Evolutionary conservation across 2,797 vertebrate species (phyloP).

Genomic region (Ceyx erithaca): DNA sequence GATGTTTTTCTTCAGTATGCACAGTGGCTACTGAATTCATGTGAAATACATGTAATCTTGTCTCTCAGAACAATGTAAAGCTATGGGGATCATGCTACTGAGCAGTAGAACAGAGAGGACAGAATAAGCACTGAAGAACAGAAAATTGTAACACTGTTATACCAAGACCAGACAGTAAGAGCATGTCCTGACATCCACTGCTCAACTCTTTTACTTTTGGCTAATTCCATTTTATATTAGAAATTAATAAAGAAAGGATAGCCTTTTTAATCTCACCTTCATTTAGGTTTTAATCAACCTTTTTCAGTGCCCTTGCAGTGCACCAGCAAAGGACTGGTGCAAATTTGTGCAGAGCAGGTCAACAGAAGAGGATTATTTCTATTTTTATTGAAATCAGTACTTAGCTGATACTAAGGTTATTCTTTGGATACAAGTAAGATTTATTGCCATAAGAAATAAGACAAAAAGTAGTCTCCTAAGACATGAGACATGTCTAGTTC

Average conservation of each 20-base stretch:
- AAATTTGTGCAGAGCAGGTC: background rate
- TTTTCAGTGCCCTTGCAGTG: background rate
- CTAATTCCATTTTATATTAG: background rate
- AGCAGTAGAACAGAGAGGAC: background rate
- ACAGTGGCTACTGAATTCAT: background rate
- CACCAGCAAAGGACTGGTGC: background rate
- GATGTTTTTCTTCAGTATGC: background rate
- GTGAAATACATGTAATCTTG: background rate
- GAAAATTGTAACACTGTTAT: background rate
- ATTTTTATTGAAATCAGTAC: background rate
- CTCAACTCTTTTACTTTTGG: background rate
- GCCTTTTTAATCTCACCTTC: background rate
- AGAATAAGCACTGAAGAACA: background rate
- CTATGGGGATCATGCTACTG: accelerated
- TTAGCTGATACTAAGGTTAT: background rate
- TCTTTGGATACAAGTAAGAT: background rate
- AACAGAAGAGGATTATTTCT: background rate
- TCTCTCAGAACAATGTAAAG: background rate
- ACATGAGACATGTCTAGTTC: background rate
- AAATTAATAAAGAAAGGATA: background rate
- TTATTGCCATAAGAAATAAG: background rate
- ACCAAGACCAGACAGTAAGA: background rate
- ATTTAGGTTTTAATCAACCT: background rate
- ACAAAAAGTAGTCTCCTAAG: background rate
- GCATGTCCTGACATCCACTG: background rate